Evolutionary conservation across 1,140 invertebrate genomes (phyloP), one percentile per base, ranked within the genome.

Genomic region (Caenorhabditis remanei): DNA sequence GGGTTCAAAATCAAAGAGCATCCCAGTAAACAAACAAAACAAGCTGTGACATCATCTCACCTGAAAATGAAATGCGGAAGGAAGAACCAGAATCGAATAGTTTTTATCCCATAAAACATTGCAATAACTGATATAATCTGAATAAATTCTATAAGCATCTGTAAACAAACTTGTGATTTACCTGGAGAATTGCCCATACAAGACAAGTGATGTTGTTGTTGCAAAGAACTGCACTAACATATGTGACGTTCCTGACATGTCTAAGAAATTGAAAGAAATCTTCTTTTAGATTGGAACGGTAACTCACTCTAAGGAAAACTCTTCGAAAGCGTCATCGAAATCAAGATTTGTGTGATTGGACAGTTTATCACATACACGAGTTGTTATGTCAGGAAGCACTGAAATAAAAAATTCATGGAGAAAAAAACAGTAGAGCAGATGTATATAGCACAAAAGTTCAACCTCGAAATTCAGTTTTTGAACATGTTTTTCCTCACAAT

Each of bases 1-100:
- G 0, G 0, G 32, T 32, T 32, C 0, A 32, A 32, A 32, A 1
- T 32, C 2, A 1, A 32, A 32, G 32, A 32, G 2, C 32, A 32
- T 2, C 32, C 2, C 32, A 32, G 2, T 2, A 32, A 32, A 32
- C 1, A 32, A 32, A 32, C 50, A 53, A 14, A 14, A 53, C 50
- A 11, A 14, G 50, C 11, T 16, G 4, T 63, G 24, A 40, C 7
- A 21, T n/a, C n/a, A 21, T 32, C 61, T 32, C 14, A 63, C 87
- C 90, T 88, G 50, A 90, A 88, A 9, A 89, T 71, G 32, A 90
- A 83, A 63, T 90, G 90, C 7, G 90, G 90, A 50, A 90, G 67
- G 32, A 90, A 61, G 11, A 90, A 75, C 48, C 58, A 55, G 85
- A 65, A 90, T 2, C 86, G 87, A 19, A 84, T 83, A 55, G 63